Evolutionary conservation across 1,140 invertebrate genomes (phyloP), one percentile per base, ranked within the genome.

Genomic region (Psilanteris sp.): DNA sequence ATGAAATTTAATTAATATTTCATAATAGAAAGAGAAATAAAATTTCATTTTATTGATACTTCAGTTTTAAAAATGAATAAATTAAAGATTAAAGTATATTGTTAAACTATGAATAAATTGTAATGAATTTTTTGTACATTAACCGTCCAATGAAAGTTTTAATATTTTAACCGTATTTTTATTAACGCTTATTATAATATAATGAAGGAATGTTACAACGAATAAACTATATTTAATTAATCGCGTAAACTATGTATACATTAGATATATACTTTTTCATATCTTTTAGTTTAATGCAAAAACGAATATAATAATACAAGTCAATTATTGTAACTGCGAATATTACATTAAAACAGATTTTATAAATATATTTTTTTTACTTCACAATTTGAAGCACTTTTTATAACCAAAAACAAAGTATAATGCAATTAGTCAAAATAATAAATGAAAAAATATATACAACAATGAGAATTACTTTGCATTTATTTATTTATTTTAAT

Each of bases 281-380:
- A 41, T 29, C n/a, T 32, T 16, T 32, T 70, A 59, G 43, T 7
- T 70, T 70, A 50, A 32, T 24, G 9, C 59, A 70, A 59, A 36
- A 57, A 36, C 39, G 64, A 48, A 46, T 67, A 46, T 50, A 57
- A 70, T 61, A 57, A 70, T 61, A 44, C 39, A 31, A 71, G 37
- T 71, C 54, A 71, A 71, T 59, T 70, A 52, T 32, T 41, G 20
- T 18, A 70, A 68, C n/a, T 44, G 22, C 20, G 31, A 54, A 43
- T 24, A 10, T 41, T 32, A 50, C 26, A 11, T 67, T 27, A 9
- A 44, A 46, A 59, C 50, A 70, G 43, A 59, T 50, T 70, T 70
- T 70, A 70, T 59, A 59, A 70, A 70, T 70, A 70, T 70, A 70
- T 70, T 70, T 70, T 70, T 66, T 68, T 70, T 59, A 61, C 54